A percentile compares a stretch with the other conserved stretches of the same genome.
phyloP scores from a whole-genome alignment of 92 coral and sea anemone genomes.

The Montipora capitata region DNA sequence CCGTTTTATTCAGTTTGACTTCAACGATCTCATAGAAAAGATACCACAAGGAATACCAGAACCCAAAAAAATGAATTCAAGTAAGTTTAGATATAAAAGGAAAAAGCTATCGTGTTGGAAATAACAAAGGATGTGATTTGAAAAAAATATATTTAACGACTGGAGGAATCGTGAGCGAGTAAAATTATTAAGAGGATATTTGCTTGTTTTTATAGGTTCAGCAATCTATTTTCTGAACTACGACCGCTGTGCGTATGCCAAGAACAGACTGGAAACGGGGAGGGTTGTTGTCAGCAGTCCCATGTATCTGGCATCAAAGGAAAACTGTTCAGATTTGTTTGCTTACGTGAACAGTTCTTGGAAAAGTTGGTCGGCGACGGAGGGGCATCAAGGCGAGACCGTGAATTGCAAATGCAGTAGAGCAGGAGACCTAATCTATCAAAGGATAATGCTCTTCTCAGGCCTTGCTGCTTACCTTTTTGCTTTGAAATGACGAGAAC shows the following conservation, averaged over 20 bases:
- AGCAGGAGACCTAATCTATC: background rate
- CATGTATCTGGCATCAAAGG: slow-evolving; percentile 5
- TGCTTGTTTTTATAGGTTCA: background rate
- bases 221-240: slow-evolving; percentile 71
- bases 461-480: background rate
- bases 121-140: background rate
- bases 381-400: background rate
- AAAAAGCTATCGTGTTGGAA: no score
- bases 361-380: background rate
- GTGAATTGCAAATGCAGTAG: slow-evolving; percentile 14
- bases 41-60: slow-evolving; percentile 9
- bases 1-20: slow-evolving; percentile 13
- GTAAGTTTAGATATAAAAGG: background rate
- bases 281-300: slow-evolving; percentile 16
- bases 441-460: background rate
- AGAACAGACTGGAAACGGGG: background rate
- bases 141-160: no score
- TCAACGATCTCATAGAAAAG: background rate
- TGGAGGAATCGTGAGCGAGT: no score
- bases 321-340: slow-evolving; percentile 16
- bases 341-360: background rate
- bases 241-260: slow-evolving; percentile 88
- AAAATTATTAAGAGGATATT: no score
- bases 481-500: background rate
- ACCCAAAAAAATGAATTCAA: background rate